Percentiles rank a stretch among this genome's conserved stretches.
These are phyloP conservation scores for Micromussa lordhowensis DNA, from an alignment of 92 coral and sea anemone genomes.

Conservation along the genomic window DNA sequence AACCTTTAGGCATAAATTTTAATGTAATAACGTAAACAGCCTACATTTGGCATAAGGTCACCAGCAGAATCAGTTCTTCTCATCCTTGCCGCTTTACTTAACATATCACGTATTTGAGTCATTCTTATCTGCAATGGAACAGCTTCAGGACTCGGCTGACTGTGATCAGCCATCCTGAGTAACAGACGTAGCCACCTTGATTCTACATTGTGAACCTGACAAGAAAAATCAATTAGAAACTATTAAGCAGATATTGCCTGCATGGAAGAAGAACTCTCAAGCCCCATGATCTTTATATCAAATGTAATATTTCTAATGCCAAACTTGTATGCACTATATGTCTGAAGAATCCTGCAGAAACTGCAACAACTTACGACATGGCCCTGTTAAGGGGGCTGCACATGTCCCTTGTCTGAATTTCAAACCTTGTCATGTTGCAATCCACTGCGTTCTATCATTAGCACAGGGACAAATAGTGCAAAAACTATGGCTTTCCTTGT, in stretches of 20 bases:
- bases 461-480: too few relatives aligned
- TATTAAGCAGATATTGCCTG: not conserved
- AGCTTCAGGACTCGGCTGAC: conserved; percentile 23
- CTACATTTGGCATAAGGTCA: conserved; percentile 88
- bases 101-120: conserved; percentile 75
- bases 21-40: not conserved
- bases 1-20: too few relatives aligned
- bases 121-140: conserved; percentile 60
- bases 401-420: too few relatives aligned
- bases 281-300: not conserved
- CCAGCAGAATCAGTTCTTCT: conserved; percentile 83
- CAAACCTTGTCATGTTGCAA: too few relatives aligned
- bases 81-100: conserved; percentile 80
- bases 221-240: not conserved
- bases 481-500: too few relatives aligned
- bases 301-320: too few relatives aligned
- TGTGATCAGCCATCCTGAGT: conserved; percentile 77
- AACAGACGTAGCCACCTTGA: conserved; percentile 76
- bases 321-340: not conserved
- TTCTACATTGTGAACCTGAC: conserved; percentile 60
- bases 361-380: not conserved
- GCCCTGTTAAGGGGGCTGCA: too few relatives aligned
- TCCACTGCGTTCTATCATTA: too few relatives aligned
- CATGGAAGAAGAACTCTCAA: not conserved
- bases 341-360: not conserved